A percentile compares a stretch with the other conserved stretches of the same genome.
Evolutionary conservation across 2,888 invertebrate species (phyloP).

Genomic region (Venusia cambrica): DNA sequence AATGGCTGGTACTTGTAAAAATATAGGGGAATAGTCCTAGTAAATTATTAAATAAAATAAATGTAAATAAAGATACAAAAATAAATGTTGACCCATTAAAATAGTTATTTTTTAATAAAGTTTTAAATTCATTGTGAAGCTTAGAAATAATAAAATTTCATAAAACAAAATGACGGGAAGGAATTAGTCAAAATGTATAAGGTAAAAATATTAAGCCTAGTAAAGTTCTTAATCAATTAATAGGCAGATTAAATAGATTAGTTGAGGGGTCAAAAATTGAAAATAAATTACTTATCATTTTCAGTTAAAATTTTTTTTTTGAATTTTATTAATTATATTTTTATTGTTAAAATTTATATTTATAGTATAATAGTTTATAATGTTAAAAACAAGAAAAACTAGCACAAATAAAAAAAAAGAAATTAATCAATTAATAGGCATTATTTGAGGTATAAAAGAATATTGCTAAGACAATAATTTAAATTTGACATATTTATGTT

Average conservation of each 20-base stretch:
- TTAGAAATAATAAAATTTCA: conserved; percentile 70
- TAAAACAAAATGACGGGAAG: conserved; percentile 71
- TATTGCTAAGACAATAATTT: conserved; percentile 81
- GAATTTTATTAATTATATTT: conserved; percentile 42
- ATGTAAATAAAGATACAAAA: conserved; percentile 79
- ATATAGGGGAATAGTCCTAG: conserved; percentile 86
- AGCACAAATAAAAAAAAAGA: conserved; percentile 59
- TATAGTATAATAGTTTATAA: conserved; percentile 75
- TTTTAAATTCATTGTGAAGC: conserved; percentile 81
- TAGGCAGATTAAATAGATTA: conserved; percentile 67
- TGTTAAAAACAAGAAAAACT: conserved; percentile 73
- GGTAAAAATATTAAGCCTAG: conserved; percentile 76
- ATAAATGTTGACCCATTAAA: conserved; percentile 75
- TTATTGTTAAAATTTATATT: conserved; percentile 43
- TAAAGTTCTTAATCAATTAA: conserved; percentile 83
- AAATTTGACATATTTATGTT: conserved; percentile 84
- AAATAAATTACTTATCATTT: conserved; percentile 86
- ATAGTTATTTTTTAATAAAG: conserved; percentile 64
- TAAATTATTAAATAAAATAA: conserved; percentile 85
- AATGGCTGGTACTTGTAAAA: conserved; percentile 85
- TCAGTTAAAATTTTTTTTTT: conserved; percentile 60
- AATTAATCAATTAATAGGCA: conserved; percentile 80
- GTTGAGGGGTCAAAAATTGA: conserved; percentile 84
- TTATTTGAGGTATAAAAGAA: conserved; percentile 86
- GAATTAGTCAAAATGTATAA: conserved; percentile 75